Evolutionary conservation across 2,888 invertebrate species (phyloP).

Genomic region (Rhaphigaster nebulosa): DNA sequence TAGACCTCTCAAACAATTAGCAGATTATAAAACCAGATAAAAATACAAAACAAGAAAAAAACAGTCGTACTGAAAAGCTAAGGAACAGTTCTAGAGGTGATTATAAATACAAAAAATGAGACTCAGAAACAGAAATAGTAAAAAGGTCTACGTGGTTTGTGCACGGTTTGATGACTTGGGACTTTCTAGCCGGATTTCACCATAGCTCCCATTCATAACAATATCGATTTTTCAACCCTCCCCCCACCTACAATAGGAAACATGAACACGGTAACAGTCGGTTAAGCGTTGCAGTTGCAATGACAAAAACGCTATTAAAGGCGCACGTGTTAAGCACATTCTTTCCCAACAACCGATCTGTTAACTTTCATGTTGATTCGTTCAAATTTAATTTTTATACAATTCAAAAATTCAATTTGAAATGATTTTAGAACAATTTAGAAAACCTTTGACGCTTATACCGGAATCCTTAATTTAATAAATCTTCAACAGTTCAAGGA

Average conservation of each 20-base stretch:
- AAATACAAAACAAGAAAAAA: not conserved
- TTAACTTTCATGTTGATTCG: not conserved
- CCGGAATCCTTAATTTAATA: too few relatives aligned
- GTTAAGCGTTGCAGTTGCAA: not conserved
- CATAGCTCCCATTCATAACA: slow-evolving; percentile 44
- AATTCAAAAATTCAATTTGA: too few relatives aligned
- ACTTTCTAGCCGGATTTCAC: slow-evolving; percentile 43
- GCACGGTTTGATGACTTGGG: slow-evolving; percentile 12
- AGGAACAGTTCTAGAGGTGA: not conserved
- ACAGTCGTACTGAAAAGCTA: not conserved
- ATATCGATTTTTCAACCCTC: slow-evolving; percentile 13
- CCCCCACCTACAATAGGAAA: not conserved
- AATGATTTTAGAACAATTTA: too few relatives aligned
- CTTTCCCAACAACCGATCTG: not conserved
- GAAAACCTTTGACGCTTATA: too few relatives aligned
- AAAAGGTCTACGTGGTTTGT: slow-evolving; percentile 19
- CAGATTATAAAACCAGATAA: not conserved
- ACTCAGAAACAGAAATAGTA: slow-evolving; percentile 5
- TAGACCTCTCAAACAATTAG: not conserved
- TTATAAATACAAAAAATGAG: not conserved
- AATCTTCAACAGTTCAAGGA: too few relatives aligned
- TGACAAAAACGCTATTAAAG: not conserved
- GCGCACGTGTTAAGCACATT: not conserved
- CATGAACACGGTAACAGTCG: not conserved
- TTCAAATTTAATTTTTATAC: too few relatives aligned